These are phyloP conservation scores for Piaya cayana DNA, from an alignment of 2,113 vertebrate species.

Conservation along the genomic window DNA sequence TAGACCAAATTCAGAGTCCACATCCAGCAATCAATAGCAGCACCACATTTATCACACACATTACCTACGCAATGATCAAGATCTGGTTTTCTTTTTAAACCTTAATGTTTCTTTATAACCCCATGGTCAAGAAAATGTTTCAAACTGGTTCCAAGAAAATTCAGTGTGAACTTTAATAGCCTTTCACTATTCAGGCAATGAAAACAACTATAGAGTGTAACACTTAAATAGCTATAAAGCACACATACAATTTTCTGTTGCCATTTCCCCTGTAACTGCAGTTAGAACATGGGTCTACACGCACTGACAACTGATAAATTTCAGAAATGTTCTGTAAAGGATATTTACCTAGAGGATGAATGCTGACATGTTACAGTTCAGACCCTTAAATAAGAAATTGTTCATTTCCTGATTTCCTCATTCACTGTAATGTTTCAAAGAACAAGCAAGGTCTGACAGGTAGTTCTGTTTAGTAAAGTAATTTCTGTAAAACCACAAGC, in stretches of 20 bases:
- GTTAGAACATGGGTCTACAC: neutral
- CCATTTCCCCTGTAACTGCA: neutral
- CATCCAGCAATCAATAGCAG: neutral
- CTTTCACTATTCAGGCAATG: neutral
- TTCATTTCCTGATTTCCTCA: neutral
- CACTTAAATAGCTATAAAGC: too few species aligned
- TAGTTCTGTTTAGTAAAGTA: neutral
- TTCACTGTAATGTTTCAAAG: neutral
- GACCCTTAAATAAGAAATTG: neutral
- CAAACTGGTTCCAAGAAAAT: neutral
- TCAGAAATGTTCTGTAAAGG: neutral
- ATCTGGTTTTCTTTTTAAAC: neutral
- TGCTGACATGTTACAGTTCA: neutral
- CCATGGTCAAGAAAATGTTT: neutral
- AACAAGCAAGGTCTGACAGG: neutral
- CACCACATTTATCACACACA: neutral
- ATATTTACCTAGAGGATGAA: neutral
- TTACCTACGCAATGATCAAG: neutral
- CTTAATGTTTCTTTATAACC: neutral
- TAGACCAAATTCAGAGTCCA: neutral
- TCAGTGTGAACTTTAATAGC: neutral
- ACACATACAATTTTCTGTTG: too few species aligned
- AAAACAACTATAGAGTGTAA: neutral
- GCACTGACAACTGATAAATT: neutral
- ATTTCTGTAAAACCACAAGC: neutral